Base-by-base conservation (phyloP, 2,888 invertebrate genomes). In the Synanthedon tipuliformis region DNA sequence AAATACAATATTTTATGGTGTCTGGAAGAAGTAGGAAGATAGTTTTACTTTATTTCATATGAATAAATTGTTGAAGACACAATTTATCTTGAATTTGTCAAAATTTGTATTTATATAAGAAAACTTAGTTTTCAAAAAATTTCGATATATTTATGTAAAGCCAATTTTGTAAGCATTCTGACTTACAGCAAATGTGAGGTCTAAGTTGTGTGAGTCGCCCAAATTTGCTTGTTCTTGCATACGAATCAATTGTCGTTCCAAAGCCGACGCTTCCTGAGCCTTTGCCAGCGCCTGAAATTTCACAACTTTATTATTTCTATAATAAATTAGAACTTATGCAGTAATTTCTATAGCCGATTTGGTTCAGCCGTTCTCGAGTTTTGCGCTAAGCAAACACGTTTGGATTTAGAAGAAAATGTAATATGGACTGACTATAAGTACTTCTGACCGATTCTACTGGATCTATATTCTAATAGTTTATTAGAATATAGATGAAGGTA, bases 231-330 rank as follows among this genome's bases (percentile, higher is more conserved):
- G 97, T 76, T 98, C 98, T 62, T 98, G 94, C 75, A 97, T 91
- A 54, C 95, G 89, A 58, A 97, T 95, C 51, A 99, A 84, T 59
- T 94, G 94, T 54, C 96, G 89, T 75, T 99, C 99, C 69, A 98
- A 91, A 8, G 96, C 92, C 1, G 97, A 97, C 0, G 99, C 98
- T 76, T 99, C 99, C 76, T 98, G 98, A 0, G 99, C 99, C 75
- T 97, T 95, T 53, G 95, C 94, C 50, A 99, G 78, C 0, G 97
- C 88, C 88, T 88, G 58, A 3, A 66, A 62, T 34, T 34, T 7
- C 27, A 27, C 34, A 34, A 34, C 8, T 2, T 27, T 8, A 27
- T 27, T 7, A 27, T 27, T 4, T 27, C 27, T 27, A 27, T 27
- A 8, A 8, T 8, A 34, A 34, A 34, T 34, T 34, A 34, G 27